Evolutionary conservation across 2,888 invertebrate genomes (phyloP).

Genomic region (Galeruca laticollis): DNA sequence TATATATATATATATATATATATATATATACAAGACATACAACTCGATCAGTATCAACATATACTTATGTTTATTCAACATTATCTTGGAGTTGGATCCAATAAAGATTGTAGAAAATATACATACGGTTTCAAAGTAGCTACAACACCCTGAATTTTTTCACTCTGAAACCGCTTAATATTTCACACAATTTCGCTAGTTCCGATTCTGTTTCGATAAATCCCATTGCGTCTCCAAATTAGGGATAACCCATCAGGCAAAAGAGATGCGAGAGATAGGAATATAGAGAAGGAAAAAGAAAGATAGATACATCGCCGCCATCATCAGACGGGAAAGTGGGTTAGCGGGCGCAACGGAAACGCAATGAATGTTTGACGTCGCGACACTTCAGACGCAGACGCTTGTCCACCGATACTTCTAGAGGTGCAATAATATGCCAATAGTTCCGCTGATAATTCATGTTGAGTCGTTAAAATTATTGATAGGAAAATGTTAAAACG

Average conservation of each 20-base stretch:
- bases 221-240: constrained; percentile 35
- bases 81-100: too few relatives aligned
- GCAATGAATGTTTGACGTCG: constrained; percentile 37
- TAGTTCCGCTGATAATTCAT: neutral
- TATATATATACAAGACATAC: too few relatives aligned
- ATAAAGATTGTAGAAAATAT: too few relatives aligned
- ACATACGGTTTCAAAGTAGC: too few relatives aligned
- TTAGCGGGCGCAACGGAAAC: constrained; percentile 50
- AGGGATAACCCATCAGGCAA: constrained; percentile 23
- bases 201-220: constrained; percentile 27
- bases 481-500: too few relatives aligned
- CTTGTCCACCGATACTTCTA: neutral
- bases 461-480: too few relatives aligned
- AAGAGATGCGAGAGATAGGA: constrained; percentile 15
- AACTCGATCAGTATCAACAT: too few relatives aligned
- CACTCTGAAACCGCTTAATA: neutral
- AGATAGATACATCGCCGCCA: constrained; percentile 28
- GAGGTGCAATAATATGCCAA: neutral
- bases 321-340: constrained; percentile 46
- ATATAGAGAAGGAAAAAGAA: constrained; percentile 9
- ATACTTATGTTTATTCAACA: too few relatives aligned
- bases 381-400: constrained; percentile 36
- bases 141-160: too few relatives aligned
- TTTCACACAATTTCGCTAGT: neutral
- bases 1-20: too few relatives aligned